Evolutionary conservation across 2,888 invertebrate species (phyloP), one percentile per base, ranked within the genome.

Genomic region (Germaria angustata): DNA sequence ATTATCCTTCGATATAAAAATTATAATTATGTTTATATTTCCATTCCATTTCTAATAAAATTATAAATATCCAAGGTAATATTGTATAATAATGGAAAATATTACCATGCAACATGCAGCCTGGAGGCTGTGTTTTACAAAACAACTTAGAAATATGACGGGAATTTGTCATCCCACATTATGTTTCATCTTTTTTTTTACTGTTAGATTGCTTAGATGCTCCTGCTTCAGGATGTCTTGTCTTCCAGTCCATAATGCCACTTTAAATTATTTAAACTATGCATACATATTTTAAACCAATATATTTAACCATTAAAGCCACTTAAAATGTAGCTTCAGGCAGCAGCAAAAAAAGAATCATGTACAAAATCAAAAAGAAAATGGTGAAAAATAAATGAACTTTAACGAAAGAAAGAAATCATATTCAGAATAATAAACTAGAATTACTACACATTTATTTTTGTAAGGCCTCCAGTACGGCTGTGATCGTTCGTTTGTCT

Each of bases 241-340:
- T 41, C 49, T 68, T 63, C 34, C 76, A 59, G 32, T 72, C 51
- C 41, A 57, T 66, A 72, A 41, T 75, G 75, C 53, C 66, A 79
- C 49, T 75, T 79, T 79, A 55, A 75, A 79, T 69, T 76, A 73
- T 63, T 63, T 63, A 72, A 72, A 77, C 69, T 72, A 68, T 77
- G n/a, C n/a, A n/a, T 28, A 68, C 57, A 57, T 76, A 59, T 61
- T 75, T 79, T 71, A 72, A 79, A 75, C 71, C 82, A 72, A 82
- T 79, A 75, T 79, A 51, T 75, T 71, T 61, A 76, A 71, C 79
- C 79, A 79, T 82, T 79, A 82, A 71, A 72, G 79, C 79, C 82
- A 82, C 82, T 82, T 79, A 82, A 82, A 82, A 82, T 82, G 59
- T 82, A 55, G 79, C 82, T 49, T 49, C 24, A 28, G 68, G 82